Percentiles rank a stretch among this genome's conserved stretches.
These are phyloP conservation scores for Cyprinodon diabolis DNA, from an alignment of 2,797 vertebrate genomes.

Conservation along the genomic window DNA sequence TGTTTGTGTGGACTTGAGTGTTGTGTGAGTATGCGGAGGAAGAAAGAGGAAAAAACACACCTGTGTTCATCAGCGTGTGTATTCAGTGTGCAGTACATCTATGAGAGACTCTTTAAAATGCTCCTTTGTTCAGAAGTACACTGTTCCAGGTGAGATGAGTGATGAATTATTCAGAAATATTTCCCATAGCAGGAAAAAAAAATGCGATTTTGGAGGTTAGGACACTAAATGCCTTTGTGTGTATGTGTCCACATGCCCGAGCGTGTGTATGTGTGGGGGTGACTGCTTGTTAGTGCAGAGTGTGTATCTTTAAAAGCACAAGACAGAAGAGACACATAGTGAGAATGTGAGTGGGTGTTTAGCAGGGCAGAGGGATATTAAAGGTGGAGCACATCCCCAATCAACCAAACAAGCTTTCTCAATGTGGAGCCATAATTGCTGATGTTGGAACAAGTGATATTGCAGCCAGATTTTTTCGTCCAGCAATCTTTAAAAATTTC, in stretches of 20 bases:
- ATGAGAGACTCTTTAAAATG: constrained; percentile 72
- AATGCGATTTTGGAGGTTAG: constrained; percentile 74
- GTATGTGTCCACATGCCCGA: constrained; percentile 34
- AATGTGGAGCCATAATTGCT: constrained; percentile 62
- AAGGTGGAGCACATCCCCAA: constrained; percentile 57
- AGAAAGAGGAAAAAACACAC: constrained; percentile 1
- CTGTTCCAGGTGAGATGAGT: constrained; percentile 77
- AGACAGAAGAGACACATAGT: constrained; percentile 16
- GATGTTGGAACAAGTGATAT: constrained; percentile 66
- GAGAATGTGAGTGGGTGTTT: constrained; percentile 61
- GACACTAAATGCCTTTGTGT: constrained; percentile 51
- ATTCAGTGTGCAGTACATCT: constrained; percentile 49
- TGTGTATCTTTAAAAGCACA: constrained; percentile 39
- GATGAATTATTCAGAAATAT: constrained; percentile 80
- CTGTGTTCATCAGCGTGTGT: constrained; percentile 39
- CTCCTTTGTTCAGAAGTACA: constrained; percentile 73
- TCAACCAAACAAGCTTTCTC: constrained; percentile 63
- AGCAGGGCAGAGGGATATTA: constrained; percentile 52
- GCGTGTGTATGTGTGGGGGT: constrained; percentile 34
- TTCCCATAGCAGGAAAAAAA: constrained; percentile 69
- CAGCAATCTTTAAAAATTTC: constrained; percentile 63
- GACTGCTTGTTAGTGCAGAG: constrained; percentile 26
- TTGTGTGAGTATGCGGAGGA: constrained; percentile 15
- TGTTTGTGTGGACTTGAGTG: constrained; percentile 24
- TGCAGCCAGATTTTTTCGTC: constrained; percentile 51